phyloP scores from a whole-genome alignment of 2,888 invertebrate species.

The Nephrotoma flavescens region DNA sequence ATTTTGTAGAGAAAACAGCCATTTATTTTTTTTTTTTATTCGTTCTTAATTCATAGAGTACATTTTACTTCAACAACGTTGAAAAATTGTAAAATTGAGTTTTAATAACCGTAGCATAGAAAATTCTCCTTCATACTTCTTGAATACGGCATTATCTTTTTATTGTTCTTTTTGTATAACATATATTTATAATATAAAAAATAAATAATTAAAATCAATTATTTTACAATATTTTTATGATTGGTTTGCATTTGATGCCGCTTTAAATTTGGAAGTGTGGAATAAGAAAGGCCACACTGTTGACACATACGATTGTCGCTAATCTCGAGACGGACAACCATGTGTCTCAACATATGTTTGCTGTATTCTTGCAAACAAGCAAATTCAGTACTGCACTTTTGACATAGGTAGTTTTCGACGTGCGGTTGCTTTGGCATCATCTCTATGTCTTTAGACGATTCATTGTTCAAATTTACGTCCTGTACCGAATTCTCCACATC shows the following conservation, averaged over 20 bases:
- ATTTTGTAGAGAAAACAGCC: too few relatives aligned
- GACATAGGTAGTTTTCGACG: neutral
- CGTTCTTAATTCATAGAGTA: too few relatives aligned
- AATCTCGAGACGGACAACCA: neutral
- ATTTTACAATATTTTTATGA: too few relatives aligned
- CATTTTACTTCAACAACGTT: too few relatives aligned
- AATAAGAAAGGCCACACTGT: neutral
- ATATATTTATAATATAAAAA: too few relatives aligned
- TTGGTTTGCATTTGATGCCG: neutral
- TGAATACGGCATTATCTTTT: too few relatives aligned
- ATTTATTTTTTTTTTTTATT: too few relatives aligned
- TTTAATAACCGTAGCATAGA: too few relatives aligned
- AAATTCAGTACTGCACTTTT: neutral
- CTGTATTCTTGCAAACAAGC: neutral
- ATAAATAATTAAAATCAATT: too few relatives aligned
- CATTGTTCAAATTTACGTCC: neutral
- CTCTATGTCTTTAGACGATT: neutral
- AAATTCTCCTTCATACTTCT: too few relatives aligned
- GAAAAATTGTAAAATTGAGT: too few relatives aligned
- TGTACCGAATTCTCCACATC: neutral
- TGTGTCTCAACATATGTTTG: neutral
- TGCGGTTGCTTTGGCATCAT: neutral
- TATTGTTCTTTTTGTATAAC: too few relatives aligned
- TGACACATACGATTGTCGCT: neutral
- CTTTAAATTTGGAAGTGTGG: neutral